Percentiles rank a stretch among this genome's conserved stretches.
These are phyloP conservation scores for Emmelina monodactyla DNA, from an alignment of 2,888 invertebrate species.

Conservation along the genomic window DNA sequence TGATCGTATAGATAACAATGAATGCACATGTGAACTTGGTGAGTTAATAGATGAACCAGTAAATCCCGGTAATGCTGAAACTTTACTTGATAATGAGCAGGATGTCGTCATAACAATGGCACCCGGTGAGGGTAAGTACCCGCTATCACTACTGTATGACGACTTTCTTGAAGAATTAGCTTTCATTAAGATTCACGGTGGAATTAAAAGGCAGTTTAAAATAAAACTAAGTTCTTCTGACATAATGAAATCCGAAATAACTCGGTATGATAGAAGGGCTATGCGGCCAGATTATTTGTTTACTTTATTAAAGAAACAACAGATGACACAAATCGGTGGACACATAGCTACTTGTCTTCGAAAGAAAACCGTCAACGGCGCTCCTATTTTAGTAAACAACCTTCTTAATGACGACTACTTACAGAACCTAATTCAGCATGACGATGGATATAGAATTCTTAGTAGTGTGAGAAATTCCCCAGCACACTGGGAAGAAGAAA, in stretches of 20 bases:
- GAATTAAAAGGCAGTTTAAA: constrained; percentile 12
- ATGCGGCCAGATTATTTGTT: constrained; percentile 16
- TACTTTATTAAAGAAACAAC: too few species aligned
- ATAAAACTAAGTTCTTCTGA: constrained; percentile 13
- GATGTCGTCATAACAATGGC: constrained; percentile 14
- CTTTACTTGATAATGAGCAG: constrained; percentile 14
- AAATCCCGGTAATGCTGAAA: constrained; percentile 15
- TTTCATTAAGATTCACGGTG: constrained; percentile 14
- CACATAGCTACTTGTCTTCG: constrained; percentile 16
- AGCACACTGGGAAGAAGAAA: constrained; percentile 18
- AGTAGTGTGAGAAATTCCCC: constrained; percentile 16
- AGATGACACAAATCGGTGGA: constrained; percentile 7
- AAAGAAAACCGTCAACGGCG: constrained; percentile 15
- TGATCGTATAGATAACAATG: constrained; percentile 3
- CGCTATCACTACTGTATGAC: constrained; percentile 15
- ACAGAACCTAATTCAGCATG: constrained; percentile 13
- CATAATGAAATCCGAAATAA: constrained; percentile 16
- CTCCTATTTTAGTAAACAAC: constrained; percentile 13
- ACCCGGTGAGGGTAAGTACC: constrained; percentile 15
- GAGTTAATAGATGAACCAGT: constrained; percentile 6
- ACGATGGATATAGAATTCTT: constrained; percentile 13
- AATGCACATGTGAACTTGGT: constrained; percentile 4
- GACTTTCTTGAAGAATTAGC: constrained; percentile 14
- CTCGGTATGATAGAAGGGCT: constrained; percentile 14
- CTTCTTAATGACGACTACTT: constrained; percentile 13